Conservation (phyloP, 1,140 invertebrate species). For the Drosophila pseudoananassae region DNA sequence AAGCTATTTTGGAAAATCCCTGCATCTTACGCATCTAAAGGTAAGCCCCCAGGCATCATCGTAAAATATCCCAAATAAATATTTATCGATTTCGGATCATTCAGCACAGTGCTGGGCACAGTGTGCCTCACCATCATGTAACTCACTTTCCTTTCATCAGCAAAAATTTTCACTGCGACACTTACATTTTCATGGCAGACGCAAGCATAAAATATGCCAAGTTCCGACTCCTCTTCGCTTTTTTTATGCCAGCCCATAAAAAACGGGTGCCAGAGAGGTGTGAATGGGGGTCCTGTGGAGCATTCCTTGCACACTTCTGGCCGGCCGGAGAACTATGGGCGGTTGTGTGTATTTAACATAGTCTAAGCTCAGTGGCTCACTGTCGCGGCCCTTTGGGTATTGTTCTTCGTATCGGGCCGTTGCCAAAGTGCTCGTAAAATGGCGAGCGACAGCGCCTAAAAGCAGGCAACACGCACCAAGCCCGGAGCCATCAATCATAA, state of each 20-base stretch:
- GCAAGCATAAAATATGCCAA: conserved; percentile 73
- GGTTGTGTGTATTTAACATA: conserved; percentile 58
- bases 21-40: conserved; percentile 17
- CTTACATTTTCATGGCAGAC: conserved; percentile 75
- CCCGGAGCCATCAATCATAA: conserved; percentile 69
- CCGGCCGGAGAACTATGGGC: conserved; percentile 50
- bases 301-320: conserved; percentile 3
- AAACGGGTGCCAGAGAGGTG: conserved; percentile 26
- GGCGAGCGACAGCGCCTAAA: conserved; percentile 54
- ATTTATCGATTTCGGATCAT: conserved; percentile 44
- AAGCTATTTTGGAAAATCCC: conserved; percentile 4
- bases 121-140: conserved; percentile 38
- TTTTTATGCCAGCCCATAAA: conserved; percentile 67
- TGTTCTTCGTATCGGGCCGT: conserved; percentile 17
- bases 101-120: conserved; percentile 17
- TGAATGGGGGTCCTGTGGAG: not conserved
- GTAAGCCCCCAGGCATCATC: conserved; percentile 21
- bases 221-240: conserved; percentile 41
- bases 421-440: conserved; percentile 65
- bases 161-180: conserved; percentile 76
- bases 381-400: conserved; percentile 18
- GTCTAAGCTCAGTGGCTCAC: conserved; percentile 55
- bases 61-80: conserved; percentile 42
- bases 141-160: conserved; percentile 78
- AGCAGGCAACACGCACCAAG: conserved; percentile 50